Percentiles rank a stretch among this genome's conserved stretches.
These are phyloP conservation scores for Rousettus madagascariensis DNA, from an alignment of 2,797 vertebrate species.

Conservation along the genomic window DNA sequence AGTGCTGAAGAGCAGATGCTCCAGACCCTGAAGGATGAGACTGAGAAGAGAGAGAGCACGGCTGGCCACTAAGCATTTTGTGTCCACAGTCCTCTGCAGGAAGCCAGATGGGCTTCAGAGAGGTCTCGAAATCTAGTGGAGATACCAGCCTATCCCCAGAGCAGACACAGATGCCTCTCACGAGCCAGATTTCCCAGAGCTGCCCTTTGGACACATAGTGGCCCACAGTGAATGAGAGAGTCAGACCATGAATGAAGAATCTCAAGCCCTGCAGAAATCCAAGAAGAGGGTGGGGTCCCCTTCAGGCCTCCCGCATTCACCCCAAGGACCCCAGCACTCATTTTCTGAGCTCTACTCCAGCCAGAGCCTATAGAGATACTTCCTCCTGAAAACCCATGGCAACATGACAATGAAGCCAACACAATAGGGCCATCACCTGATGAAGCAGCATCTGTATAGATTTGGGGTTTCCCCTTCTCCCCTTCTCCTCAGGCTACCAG, in stretches of 20 bases:
- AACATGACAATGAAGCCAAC: not conserved
- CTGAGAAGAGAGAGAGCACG: not conserved
- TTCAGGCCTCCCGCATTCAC: not conserved
- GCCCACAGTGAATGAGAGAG: not conserved
- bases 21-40: not conserved
- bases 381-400: not conserved
- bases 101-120: not conserved
- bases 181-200: not conserved
- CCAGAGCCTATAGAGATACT: not conserved
- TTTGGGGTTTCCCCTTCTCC: not conserved
- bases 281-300: not conserved
- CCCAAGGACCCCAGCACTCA: not conserved
- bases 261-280: not conserved
- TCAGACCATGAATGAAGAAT: not conserved
- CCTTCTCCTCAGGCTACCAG: not conserved
- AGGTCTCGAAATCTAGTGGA: not conserved
- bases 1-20: not conserved
- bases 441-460: too few relatives aligned
- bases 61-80: not conserved
- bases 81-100: not conserved
- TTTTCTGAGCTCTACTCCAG: not conserved
- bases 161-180: not conserved
- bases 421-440: accelerated
- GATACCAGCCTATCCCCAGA: not conserved
- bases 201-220: not conserved